Conservation (phyloP, 2,888 invertebrate species). For the Volucella inanis region DNA sequence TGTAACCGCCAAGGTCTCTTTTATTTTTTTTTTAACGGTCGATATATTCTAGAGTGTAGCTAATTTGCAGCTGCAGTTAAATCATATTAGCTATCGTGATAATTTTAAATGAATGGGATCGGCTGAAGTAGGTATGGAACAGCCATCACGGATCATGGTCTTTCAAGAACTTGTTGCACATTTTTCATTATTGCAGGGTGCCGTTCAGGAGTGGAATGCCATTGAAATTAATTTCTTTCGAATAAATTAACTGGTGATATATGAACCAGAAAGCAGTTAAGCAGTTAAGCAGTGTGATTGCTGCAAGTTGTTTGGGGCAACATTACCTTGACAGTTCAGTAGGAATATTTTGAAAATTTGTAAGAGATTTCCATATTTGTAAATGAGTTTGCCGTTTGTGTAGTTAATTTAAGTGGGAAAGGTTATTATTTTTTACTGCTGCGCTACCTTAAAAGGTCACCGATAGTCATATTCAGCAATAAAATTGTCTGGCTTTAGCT, state of each 20-base stretch:
- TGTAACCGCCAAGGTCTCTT: slow-evolving; percentile 26
- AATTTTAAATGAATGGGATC: slow-evolving; percentile 41
- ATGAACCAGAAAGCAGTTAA: not conserved
- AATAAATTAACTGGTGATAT: slow-evolving; percentile 31
- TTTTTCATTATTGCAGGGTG: slow-evolving; percentile 3
- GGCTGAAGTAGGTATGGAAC: slow-evolving; percentile 11
- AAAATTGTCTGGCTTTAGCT: too few relatives aligned
- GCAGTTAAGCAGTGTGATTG: too few relatives aligned
- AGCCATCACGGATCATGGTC: slow-evolving; percentile 3
- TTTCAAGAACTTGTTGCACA: slow-evolving; percentile 34
- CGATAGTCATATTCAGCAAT: too few relatives aligned
- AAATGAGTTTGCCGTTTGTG: too few relatives aligned
- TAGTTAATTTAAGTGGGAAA: too few relatives aligned
- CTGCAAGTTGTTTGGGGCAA: too few relatives aligned
- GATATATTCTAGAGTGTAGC: slow-evolving; percentile 17
- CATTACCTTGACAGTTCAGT: too few relatives aligned
- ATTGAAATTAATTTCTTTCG: slow-evolving; percentile 30
- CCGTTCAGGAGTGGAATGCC: slow-evolving; percentile 22
- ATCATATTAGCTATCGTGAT: not conserved
- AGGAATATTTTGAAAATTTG: too few relatives aligned
- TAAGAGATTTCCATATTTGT: too few relatives aligned
- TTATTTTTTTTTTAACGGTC: not conserved
- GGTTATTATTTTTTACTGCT: too few relatives aligned
- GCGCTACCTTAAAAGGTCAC: too few relatives aligned
- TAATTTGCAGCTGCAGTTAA: slow-evolving; percentile 39